Evolutionary conservation across 2,888 invertebrate species (phyloP).

Genomic region (Galerucella calmariensis): DNA sequence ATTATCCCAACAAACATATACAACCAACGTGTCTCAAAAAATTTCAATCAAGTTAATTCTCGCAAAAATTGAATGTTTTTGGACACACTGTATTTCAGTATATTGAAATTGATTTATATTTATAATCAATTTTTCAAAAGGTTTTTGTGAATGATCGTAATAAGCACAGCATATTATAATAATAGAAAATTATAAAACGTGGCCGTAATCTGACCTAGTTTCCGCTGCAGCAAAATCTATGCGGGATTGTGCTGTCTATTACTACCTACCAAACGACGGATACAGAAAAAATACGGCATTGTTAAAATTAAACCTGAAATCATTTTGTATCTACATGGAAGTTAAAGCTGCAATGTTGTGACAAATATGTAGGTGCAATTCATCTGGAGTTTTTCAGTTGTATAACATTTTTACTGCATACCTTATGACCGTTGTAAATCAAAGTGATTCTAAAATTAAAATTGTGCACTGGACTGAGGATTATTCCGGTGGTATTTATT

Average conservation of each 20-base stretch:
- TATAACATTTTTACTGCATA: conserved; percentile 40
- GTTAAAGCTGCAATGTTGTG: conserved; percentile 19
- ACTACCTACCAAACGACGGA: conserved; percentile 11
- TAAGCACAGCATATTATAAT: background rate
- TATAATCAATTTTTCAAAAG: too few relatives aligned
- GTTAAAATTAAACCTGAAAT: conserved; percentile 20
- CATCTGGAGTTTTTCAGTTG: conserved; percentile 26
- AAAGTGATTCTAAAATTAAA: conserved; percentile 40
- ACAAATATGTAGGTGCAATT: conserved; percentile 20
- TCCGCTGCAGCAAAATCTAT: conserved; percentile 6
- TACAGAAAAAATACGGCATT: background rate
- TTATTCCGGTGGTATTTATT: conserved; percentile 30
- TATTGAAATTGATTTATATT: too few relatives aligned
- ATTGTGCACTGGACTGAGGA: conserved; percentile 34
- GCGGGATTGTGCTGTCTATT: too few relatives aligned
- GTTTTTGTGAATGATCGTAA: background rate
- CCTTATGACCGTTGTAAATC: conserved; percentile 36
- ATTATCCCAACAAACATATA: too few relatives aligned
- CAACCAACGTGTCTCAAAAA: too few relatives aligned
- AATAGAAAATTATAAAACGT: background rate
- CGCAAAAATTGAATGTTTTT: too few relatives aligned
- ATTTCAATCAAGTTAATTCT: too few relatives aligned
- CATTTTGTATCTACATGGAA: conserved; percentile 5
- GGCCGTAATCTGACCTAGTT: background rate
- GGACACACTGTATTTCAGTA: too few relatives aligned